These are phyloP conservation scores for Hyperopisus bebe DNA, from an alignment of 2,113 vertebrate species.

Conservation along the genomic window DNA sequence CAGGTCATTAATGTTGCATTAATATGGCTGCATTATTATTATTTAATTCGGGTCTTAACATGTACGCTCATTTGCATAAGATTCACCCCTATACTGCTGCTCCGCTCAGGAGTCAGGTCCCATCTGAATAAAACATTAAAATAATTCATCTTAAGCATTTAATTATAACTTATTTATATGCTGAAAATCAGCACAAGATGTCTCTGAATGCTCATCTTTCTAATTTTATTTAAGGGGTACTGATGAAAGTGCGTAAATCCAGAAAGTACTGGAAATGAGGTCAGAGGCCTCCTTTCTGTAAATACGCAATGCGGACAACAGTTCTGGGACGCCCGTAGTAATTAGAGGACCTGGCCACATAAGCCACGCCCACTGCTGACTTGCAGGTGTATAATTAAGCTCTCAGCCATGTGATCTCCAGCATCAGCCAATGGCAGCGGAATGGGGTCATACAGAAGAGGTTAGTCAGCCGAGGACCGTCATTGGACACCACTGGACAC, in stretches of 20 bases:
- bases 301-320: not conserved
- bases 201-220: slow-evolving; percentile 9
- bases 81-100: slow-evolving; percentile 13
- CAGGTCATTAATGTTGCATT: slow-evolving; percentile 8
- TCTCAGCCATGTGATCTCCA: not conserved
- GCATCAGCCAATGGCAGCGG: not conserved
- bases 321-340: not conserved
- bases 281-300: not conserved
- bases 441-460: not conserved
- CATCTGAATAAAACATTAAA: slow-evolving; percentile 23
- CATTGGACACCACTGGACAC: not conserved
- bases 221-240: slow-evolving; percentile 18
- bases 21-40: slow-evolving; percentile 2
- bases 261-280: slow-evolving; percentile 6
- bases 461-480: not conserved
- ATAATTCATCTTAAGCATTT: slow-evolving; percentile 28
- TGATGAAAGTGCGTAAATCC: not conserved
- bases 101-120: slow-evolving; percentile 13
- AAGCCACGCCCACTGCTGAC: not conserved
- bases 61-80: slow-evolving; percentile 13
- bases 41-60: slow-evolving; percentile 14
- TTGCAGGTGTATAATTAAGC: not conserved
- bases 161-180: slow-evolving; percentile 24
- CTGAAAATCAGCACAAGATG: slow-evolving; percentile 14
- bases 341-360: not conserved